Evolutionary conservation across 2,113 vertebrate species (phyloP).

Genomic region (Salvelinus namaycush): DNA sequence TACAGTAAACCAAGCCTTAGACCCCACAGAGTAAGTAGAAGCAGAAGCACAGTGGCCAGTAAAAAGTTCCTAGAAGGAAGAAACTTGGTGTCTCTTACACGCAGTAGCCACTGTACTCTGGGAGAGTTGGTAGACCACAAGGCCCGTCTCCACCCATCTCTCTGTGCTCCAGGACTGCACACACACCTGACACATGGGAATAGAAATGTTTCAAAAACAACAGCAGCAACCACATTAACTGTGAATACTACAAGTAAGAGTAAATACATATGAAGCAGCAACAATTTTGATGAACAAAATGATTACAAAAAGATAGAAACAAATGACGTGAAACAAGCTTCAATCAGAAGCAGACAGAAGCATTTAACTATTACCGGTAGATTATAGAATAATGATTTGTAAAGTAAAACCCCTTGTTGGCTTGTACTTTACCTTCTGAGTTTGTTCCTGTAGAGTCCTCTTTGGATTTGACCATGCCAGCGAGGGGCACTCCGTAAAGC

Average conservation of each 20-base stretch:
- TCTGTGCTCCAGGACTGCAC: slow-evolving; percentile 67
- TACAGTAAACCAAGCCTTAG: too few relatives aligned
- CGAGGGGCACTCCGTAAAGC: slow-evolving; percentile 58
- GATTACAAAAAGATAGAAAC: too few relatives aligned
- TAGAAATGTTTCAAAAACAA: not conserved
- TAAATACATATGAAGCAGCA: not conserved
- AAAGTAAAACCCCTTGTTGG: not conserved
- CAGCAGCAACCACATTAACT: too few relatives aligned
- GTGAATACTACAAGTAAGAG: too few relatives aligned
- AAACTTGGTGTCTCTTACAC: slow-evolving; percentile 47
- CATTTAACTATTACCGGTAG: not conserved
- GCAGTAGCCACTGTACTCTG: slow-evolving; percentile 64
- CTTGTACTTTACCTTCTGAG: slow-evolving; percentile 30
- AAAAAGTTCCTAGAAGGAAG: not conserved
- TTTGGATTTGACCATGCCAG: slow-evolving; percentile 44
- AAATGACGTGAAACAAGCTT: not conserved
- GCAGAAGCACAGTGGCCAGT: too few relatives aligned
- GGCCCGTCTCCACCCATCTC: slow-evolving; percentile 61
- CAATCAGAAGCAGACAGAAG: not conserved
- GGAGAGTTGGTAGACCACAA: slow-evolving; percentile 48
- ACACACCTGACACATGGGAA: slow-evolving; percentile 50
- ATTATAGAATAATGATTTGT: not conserved
- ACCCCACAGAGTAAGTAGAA: too few relatives aligned
- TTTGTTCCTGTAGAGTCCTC: slow-evolving; percentile 1
- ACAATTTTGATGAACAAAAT: not conserved